These are phyloP conservation scores for Edolisoma coerulescens DNA, from an alignment of 2,113 vertebrate species.

Conservation along the genomic window DNA sequence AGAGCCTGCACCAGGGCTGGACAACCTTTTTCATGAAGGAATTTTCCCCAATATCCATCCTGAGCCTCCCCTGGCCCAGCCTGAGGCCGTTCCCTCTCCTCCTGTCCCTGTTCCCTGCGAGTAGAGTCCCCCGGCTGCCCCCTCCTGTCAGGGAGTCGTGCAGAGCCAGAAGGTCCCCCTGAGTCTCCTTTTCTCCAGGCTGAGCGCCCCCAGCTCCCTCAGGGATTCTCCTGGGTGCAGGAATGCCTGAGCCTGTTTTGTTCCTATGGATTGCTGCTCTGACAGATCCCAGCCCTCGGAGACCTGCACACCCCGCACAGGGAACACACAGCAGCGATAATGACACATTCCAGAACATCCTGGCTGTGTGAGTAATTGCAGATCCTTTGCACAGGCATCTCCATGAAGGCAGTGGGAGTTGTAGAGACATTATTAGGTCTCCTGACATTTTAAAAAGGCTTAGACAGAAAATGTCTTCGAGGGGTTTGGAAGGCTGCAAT, in stretches of 20 bases:
- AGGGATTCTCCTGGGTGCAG: background rate
- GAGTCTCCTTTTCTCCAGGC: background rate
- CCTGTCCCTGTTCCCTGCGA: background rate
- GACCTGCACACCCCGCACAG: fast-evolving
- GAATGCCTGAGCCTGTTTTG: background rate
- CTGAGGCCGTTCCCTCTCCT: background rate
- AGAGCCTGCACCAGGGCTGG: background rate
- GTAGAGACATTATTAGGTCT: slow-evolving; percentile 16
- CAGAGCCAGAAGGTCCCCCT: background rate
- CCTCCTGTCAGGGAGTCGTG: background rate
- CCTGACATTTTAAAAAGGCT: slow-evolving; percentile 15
- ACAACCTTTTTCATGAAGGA: background rate
- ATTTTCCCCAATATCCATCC: fast-evolving
- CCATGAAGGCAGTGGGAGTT: background rate
- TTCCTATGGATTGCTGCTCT: background rate
- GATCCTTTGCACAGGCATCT: background rate
- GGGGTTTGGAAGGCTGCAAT: background rate
- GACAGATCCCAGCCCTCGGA: background rate
- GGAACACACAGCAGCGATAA: background rate
- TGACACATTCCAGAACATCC: background rate
- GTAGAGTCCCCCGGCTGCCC: background rate
- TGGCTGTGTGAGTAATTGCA: background rate
- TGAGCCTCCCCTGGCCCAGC: background rate
- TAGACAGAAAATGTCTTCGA: background rate
- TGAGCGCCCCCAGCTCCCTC: background rate